These are phyloP conservation scores for Clarias gariepinus DNA, from an alignment of 2,113 vertebrate genomes.

Conservation along the genomic window DNA sequence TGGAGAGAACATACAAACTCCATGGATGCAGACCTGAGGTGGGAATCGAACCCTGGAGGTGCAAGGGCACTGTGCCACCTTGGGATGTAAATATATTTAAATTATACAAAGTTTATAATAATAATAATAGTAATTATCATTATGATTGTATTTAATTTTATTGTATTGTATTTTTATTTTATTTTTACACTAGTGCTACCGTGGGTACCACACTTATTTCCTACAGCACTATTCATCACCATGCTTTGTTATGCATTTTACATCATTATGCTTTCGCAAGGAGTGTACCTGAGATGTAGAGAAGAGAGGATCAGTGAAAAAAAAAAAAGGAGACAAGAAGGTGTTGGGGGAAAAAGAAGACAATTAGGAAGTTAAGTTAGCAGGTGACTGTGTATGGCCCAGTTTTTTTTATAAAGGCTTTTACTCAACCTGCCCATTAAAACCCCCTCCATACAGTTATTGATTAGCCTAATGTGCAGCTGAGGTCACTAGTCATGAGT, in stretches of 20 bases:
- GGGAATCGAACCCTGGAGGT: too few species aligned
- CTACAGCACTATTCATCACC: not conserved
- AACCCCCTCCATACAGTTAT: constrained; percentile 36
- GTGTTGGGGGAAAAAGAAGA: not conserved
- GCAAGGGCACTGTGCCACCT: too few species aligned
- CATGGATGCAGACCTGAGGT: too few species aligned
- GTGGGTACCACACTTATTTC: not conserved
- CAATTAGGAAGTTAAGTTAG: not conserved
- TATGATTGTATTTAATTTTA: too few species aligned
- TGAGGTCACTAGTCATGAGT: constrained; percentile 40
- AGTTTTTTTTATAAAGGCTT: not conserved
- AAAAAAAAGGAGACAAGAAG: not conserved
- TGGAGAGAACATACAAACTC: too few species aligned
- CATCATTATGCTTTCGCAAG: constrained; percentile 13
- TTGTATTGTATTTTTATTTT: too few species aligned
- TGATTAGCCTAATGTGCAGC: constrained; percentile 40
- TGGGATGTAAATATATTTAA: too few species aligned
- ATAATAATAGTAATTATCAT: too few species aligned
- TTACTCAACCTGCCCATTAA: not conserved
- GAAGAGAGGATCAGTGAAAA: not conserved
- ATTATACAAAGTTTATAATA: too few species aligned
- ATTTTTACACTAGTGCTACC: not conserved
- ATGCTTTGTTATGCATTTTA: constrained; percentile 14
- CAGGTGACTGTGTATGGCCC: not conserved
- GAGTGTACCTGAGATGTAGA: not conserved